Evolutionary conservation across 2,888 invertebrate species (phyloP), one percentile per base, ranked within the genome.

Genomic region (Euclidia mi): DNA sequence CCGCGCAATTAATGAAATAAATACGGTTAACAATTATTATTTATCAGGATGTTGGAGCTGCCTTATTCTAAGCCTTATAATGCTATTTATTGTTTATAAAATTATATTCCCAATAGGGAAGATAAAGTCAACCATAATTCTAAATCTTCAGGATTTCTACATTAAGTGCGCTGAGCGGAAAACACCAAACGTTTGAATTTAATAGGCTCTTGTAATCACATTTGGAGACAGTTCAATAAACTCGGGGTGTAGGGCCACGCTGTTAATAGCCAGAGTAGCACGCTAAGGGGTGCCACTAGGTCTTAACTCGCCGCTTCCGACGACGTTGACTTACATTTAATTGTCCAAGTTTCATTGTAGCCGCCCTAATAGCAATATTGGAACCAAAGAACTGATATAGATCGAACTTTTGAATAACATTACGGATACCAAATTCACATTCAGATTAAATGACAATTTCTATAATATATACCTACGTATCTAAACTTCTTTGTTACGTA

Each of bases 341-440:
- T 90, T 92, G 92, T 91, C 84, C 85, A 93, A 93, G 91, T 93
- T 92, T 90, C 91, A 93, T 89, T 92, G 85, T 88, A 85, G 84
- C 84, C 80, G 79, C 82, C 87, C 85, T 88, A 88, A 89, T 88
- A 88, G 86, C 86, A 87, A 85, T 88, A 89, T 88, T 85, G 83
- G 79, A 81, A 82, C 79, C 82, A 79, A 80, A 80, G 81, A 82
- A 82, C 81, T 81, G 84, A 84, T 85, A 86, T 78, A 75, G 60
- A 74, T 79, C 75, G 55, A 71, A 78, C 76, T 76, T 82, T 78
- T 84, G 81, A 81, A 81, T 83, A 81, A 73, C 78, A 83, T 81
- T 82, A 76, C 76, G 68, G 76, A 76, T 78, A 75, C 75, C 38
- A 68, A 72, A 66, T 71, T 78, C 74, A 55, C 56, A n/a, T n/a